Base-by-base conservation (phyloP, 2,888 invertebrate genomes). In the Calameuta idolon region DNA sequence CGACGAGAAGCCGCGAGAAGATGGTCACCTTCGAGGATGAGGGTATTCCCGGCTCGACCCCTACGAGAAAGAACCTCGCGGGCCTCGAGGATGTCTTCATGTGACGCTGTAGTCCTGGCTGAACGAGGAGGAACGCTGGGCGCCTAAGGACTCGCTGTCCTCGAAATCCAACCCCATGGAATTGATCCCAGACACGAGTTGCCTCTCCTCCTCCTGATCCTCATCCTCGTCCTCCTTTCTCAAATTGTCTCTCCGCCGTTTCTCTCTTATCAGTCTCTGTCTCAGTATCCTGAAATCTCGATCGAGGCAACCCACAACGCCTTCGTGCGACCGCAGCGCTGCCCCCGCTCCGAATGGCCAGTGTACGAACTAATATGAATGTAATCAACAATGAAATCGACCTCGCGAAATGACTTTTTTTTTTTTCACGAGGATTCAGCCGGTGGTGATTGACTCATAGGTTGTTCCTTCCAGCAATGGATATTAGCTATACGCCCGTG, bases 21-120 rank as follows among this genome's bases (percentile, higher is more conserved):
- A 95, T 96, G 94, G 96, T 96, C 69, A 96, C 96, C 5, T 96
- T 96, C 87, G 96, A 96, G 89, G 96, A 96, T 89, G 96, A 96
- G 87, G 92, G 55, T 68, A 85, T 83, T 75, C 81, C 85, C 69
- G 85, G 84, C 15, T 85, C 85, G 12, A 85, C 84, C 34, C 87
- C 90, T 12, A 85, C 85, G 4, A 88, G 89, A 76, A 92, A 92
- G 83, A 92, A 92, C 83, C 90, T 92, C 76, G 91, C 92, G 68
- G 92, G 93, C 80, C 92, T 94, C 75, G 95, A 94, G 79, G 96
- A 96, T 90, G 95, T 96, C 86, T 96, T 96, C 90, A 96, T 96
- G 96, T 96, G 96, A 96, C 95, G 93, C 79, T 79, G n/a, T 74
- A 75, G 79, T 73, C 79, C 79, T 74, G 76, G 79, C 79, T 79